Conservation (phyloP, 2,888 invertebrate genomes). For the Brachyptera putata region DNA sequence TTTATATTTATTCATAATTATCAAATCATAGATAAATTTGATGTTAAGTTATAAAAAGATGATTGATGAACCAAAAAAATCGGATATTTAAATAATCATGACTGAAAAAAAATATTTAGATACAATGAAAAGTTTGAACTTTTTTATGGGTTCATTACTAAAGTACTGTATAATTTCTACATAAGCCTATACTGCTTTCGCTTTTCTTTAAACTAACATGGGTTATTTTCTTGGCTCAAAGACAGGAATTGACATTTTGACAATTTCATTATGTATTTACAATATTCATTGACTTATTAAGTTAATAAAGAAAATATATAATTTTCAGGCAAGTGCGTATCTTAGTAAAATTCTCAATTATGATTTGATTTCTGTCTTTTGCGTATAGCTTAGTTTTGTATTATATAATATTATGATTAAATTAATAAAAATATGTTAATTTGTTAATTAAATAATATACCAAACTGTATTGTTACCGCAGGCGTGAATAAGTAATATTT, state of each 20-base stretch:
- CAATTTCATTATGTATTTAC: background rate
- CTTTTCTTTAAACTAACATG: slow-evolving; percentile 10
- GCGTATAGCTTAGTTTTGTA: slow-evolving; percentile 6
- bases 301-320: too few species aligned
- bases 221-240: background rate
- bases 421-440: slow-evolving; percentile 14
- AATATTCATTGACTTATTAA: too few species aligned
- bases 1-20: slow-evolving; percentile 5
- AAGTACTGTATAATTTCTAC: slow-evolving; percentile 9
- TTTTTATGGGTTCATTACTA: too few species aligned
- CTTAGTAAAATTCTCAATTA: too few species aligned
- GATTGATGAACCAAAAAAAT: slow-evolving; percentile 6
- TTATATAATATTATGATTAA: slow-evolving; percentile 5
- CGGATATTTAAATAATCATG: slow-evolving; percentile 1
- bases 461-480: slow-evolving; percentile 17
- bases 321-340: too few species aligned
- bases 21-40: background rate
- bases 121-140: background rate
- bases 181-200: slow-evolving; percentile 7
- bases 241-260: background rate
- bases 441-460: slow-evolving; percentile 19
- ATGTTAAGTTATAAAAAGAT: background rate
- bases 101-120: slow-evolving; percentile 3
- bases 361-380: too few species aligned
- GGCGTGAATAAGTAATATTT: slow-evolving; percentile 18